Conservation (phyloP, 2,888 invertebrate genomes). For the Entomobrya proxima region DNA sequence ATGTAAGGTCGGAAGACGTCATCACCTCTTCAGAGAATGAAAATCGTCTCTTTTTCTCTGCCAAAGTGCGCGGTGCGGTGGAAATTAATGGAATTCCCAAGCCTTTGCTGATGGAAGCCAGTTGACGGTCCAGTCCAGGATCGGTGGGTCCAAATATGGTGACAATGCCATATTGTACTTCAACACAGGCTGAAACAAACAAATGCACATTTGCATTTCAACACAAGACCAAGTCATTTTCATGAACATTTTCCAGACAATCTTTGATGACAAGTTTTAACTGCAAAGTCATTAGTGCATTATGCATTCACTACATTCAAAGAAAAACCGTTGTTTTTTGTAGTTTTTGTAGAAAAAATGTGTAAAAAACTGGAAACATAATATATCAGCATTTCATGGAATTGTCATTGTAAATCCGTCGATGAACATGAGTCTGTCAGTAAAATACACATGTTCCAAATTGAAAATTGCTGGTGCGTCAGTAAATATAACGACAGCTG, state of each 20-base stretch:
- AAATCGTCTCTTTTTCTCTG: slow-evolving; percentile 45
- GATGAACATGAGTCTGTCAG: slow-evolving; percentile 37
- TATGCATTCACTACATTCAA: neutral
- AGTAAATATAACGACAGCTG: slow-evolving; percentile 40
- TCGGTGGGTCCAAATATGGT: slow-evolving; percentile 74
- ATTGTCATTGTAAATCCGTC: slow-evolving; percentile 59
- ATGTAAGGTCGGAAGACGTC: slow-evolving; percentile 60
- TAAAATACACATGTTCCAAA: slow-evolving; percentile 28
- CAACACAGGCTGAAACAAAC: slow-evolving; percentile 69
- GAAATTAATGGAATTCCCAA: slow-evolving; percentile 73
- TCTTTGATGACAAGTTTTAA: too few relatives aligned
- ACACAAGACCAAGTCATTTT: neutral
- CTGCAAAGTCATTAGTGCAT: too few relatives aligned
- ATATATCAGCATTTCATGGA: slow-evolving; percentile 16
- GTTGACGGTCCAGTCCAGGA: slow-evolving; percentile 68
- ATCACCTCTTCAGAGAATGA: slow-evolving; percentile 52
- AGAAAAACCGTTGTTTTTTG: neutral
- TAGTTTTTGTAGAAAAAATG: neutral
- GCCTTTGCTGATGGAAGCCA: slow-evolving; percentile 72
- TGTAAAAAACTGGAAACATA: neutral
- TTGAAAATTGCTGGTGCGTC: neutral
- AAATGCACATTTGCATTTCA: too few relatives aligned
- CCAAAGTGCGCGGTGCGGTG: slow-evolving; percentile 70
- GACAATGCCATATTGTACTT: slow-evolving; percentile 71
- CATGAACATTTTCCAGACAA: neutral